phyloP scores from a whole-genome alignment of 2,113 vertebrate genomes.

The Corythaeola cristata region DNA sequence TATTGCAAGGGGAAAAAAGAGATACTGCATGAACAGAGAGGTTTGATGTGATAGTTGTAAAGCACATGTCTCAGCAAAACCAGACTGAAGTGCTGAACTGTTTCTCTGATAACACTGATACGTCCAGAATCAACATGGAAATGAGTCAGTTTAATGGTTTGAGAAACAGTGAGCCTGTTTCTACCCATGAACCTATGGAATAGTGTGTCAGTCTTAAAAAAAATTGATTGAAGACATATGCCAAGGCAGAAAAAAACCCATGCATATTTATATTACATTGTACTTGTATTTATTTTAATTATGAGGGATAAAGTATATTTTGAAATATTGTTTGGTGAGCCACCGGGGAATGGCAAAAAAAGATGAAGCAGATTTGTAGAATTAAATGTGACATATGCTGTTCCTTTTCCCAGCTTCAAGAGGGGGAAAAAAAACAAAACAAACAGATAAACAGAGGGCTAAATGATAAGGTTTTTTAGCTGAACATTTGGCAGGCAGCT shows the following conservation, averaged over 20 bases:
- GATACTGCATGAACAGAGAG: neutral
- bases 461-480: neutral
- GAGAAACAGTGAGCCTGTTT: slow-evolving; percentile 14
- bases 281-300: neutral
- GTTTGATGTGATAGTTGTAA: neutral
- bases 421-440: fast-evolving
- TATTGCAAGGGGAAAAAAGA: neutral
- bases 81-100: slow-evolving; percentile 3
- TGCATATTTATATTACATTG: neutral
- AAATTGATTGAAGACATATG: neutral
- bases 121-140: slow-evolving; percentile 1
- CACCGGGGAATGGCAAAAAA: neutral
- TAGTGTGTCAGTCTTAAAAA: neutral
- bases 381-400: neutral
- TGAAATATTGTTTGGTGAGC: neutral
- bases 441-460: neutral
- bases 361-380: neutral
- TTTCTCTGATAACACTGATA: slow-evolving; percentile 26
- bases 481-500: neutral
- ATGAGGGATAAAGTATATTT: neutral
- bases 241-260: neutral
- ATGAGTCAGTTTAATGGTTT: slow-evolving; percentile 19
- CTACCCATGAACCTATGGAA: neutral
- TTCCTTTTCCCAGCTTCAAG: neutral
- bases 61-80: slow-evolving; percentile 19